Evolutionary conservation across 2,797 vertebrate genomes (phyloP).

Genomic region (Toxotes lorentzi): DNA sequence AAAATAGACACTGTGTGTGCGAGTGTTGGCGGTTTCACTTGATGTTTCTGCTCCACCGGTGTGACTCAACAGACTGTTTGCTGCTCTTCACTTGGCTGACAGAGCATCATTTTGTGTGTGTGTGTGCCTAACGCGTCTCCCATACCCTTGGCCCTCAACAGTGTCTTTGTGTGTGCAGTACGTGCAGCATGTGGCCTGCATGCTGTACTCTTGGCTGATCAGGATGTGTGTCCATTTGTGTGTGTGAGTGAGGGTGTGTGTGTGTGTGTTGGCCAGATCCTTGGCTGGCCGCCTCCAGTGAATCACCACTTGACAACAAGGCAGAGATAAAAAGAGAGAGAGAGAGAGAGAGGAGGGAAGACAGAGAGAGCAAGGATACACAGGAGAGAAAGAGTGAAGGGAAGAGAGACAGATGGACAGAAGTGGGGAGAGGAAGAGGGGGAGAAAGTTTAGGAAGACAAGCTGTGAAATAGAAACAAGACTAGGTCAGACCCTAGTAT

Average conservation of each 20-base stretch:
- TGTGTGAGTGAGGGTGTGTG: conserved; percentile 43
- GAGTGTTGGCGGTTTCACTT: conserved; percentile 43
- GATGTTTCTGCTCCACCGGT: conserved; percentile 58
- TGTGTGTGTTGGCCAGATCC: conserved; percentile 50
- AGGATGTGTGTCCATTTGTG: conserved; percentile 35
- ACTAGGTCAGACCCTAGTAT: background rate
- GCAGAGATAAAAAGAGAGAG: conserved; percentile 59
- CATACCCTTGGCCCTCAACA: conserved; percentile 52
- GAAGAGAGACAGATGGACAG: conserved; percentile 31
- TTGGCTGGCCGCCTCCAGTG: conserved; percentile 72
- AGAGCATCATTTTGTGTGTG: conserved; percentile 30
- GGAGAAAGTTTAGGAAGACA: conserved; percentile 42
- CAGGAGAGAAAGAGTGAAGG: conserved; percentile 27
- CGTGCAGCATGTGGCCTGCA: conserved; percentile 71
- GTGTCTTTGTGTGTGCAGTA: conserved; percentile 50
- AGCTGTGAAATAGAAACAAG: conserved; percentile 41
- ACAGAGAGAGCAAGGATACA: conserved; percentile 18
- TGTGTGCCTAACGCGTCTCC: conserved; percentile 37
- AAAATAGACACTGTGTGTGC: conserved; percentile 22
- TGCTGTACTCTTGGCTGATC: conserved; percentile 68
- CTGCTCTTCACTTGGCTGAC: conserved; percentile 70
- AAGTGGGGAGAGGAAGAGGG: conserved; percentile 1
- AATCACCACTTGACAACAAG: conserved; percentile 77
- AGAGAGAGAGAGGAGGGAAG: conserved; percentile 21
- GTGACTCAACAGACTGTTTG: conserved; percentile 68